These are phyloP conservation scores for Erebia aethiops DNA, from an alignment of 2,888 invertebrate genomes.

Conservation along the genomic window DNA sequence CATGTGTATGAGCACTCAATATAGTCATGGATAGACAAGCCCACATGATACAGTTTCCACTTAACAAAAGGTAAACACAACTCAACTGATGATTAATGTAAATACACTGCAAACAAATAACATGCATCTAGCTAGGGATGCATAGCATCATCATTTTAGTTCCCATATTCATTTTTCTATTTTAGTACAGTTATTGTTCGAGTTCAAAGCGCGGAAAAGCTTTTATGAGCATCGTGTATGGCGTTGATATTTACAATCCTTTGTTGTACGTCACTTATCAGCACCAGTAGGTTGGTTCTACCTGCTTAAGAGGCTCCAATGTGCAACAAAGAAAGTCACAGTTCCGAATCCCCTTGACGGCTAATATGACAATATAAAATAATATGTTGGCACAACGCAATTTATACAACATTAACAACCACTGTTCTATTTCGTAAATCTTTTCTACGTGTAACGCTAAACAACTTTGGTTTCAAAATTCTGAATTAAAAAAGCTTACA, in stretches of 20 bases:
- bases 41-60: not conserved
- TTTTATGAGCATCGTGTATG: constrained; percentile 41
- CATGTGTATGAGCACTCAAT: too few species aligned
- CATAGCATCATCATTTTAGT: constrained; percentile 64
- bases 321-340: too few species aligned
- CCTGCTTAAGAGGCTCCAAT: too few species aligned
- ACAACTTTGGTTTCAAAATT: too few species aligned
- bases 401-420: too few species aligned
- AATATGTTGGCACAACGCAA: too few species aligned
- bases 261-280: constrained; percentile 5
- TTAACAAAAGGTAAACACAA: not conserved
- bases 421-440: too few species aligned
- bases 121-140: constrained; percentile 35
- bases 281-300: too few species aligned
- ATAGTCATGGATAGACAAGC: not conserved
- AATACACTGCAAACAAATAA: not conserved
- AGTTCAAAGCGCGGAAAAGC: constrained; percentile 58
- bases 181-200: constrained; percentile 45
- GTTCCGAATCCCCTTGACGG: too few species aligned
- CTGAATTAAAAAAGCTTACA: too few species aligned
- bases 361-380: too few species aligned
- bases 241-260: constrained; percentile 35
- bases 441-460: too few species aligned
- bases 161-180: constrained; percentile 66
- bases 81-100: constrained; percentile 1